Percentiles rank a stretch among this genome's conserved stretches.
Evolutionary conservation across 2,113 vertebrate species (phyloP).

Genomic region (Elgaria multicarinata): DNA sequence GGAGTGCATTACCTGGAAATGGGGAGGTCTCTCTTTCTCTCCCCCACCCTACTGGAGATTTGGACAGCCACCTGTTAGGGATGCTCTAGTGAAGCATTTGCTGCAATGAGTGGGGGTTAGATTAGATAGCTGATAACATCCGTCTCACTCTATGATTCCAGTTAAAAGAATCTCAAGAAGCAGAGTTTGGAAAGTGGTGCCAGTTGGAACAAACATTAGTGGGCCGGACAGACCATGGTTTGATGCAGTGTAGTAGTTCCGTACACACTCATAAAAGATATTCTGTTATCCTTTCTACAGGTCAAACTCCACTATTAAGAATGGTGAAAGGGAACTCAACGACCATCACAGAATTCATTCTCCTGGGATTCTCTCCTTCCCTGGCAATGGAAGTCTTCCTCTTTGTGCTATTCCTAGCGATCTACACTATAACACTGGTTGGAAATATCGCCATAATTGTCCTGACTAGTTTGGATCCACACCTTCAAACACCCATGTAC

Average conservation of each 20-base stretch:
- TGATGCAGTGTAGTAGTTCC: background rate
- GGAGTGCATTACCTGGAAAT: too few relatives aligned
- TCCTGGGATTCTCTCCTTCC: background rate
- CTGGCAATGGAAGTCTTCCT: background rate
- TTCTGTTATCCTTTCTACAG: background rate
- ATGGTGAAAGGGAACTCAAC: background rate
- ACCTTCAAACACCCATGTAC: slow-evolving; percentile 15
- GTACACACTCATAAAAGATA: too few relatives aligned
- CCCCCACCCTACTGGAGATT: too few relatives aligned
- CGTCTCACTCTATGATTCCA: too few relatives aligned
- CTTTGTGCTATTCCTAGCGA: background rate
- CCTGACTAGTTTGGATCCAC: background rate
- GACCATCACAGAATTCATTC: background rate
- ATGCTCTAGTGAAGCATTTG: too few relatives aligned
- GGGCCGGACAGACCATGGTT: background rate
- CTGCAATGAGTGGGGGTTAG: too few relatives aligned
- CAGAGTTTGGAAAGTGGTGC: background rate
- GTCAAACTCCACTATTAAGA: background rate
- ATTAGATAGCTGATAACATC: too few relatives aligned
- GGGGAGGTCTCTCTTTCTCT: too few relatives aligned
- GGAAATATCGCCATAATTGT: background rate
- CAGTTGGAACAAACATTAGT: background rate
- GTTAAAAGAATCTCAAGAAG: background rate
- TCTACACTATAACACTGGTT: background rate
- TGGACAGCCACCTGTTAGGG: too few relatives aligned